phyloP scores from a whole-genome alignment of 2,888 invertebrate species.

The Tholera decimalis region DNA sequence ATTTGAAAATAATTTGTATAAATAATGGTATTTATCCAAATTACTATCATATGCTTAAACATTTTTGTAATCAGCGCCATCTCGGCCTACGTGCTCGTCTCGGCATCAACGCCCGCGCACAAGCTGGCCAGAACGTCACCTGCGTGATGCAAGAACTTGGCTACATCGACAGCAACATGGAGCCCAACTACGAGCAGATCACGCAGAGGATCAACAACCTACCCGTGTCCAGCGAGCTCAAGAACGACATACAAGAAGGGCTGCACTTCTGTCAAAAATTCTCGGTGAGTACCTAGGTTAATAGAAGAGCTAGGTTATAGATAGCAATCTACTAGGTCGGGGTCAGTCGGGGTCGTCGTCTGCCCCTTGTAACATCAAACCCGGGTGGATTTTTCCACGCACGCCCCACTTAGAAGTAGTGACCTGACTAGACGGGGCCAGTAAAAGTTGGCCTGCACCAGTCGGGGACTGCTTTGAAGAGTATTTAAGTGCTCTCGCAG shows the following conservation, averaged over 20 bases:
- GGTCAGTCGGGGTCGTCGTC: too few relatives aligned
- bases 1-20: too few relatives aligned
- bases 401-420: too few relatives aligned
- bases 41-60: background rate
- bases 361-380: too few relatives aligned
- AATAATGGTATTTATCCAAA: too few relatives aligned
- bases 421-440: too few relatives aligned
- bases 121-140: slow-evolving; percentile 91
- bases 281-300: slow-evolving; percentile 91
- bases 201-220: slow-evolving; percentile 92
- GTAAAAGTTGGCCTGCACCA: too few relatives aligned
- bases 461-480: too few relatives aligned
- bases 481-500: too few relatives aligned
- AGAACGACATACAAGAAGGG: slow-evolving; percentile 93
- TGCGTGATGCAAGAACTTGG: slow-evolving; percentile 94
- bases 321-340: too few relatives aligned
- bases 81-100: slow-evolving; percentile 92
- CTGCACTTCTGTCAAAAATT: slow-evolving; percentile 93
- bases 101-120: slow-evolving; percentile 88
- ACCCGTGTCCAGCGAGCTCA: slow-evolving; percentile 92
- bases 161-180: slow-evolving; percentile 92
- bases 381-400: too few relatives aligned
- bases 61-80: slow-evolving; percentile 86
- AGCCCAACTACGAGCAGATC: slow-evolving; percentile 93
- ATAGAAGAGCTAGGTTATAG: background rate